phyloP scores from a whole-genome alignment of 2,888 invertebrate genomes.

The Drosophila pseudotakahashii region DNA sequence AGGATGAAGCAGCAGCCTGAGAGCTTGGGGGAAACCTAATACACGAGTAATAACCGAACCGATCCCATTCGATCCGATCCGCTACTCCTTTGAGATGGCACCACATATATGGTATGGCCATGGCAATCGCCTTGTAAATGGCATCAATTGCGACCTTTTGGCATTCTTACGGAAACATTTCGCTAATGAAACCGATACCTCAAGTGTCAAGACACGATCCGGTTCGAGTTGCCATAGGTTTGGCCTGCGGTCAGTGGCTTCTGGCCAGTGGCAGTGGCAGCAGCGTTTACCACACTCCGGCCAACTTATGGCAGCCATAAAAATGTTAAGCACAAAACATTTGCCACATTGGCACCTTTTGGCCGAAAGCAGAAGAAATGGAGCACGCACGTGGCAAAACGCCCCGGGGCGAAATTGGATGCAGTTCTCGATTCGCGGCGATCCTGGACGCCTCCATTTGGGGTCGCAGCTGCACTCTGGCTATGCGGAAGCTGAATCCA shows the following conservation, averaged over 20 bases:
- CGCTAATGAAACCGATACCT: slow-evolving; percentile 78
- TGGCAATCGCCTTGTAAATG: slow-evolving; percentile 66
- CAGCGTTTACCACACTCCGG: slow-evolving; percentile 62
- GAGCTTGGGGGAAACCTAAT: slow-evolving; percentile 61
- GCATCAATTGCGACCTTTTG: slow-evolving; percentile 79
- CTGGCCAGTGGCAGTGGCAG: slow-evolving; percentile 37
- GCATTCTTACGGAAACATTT: slow-evolving; percentile 77
- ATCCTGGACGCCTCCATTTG: slow-evolving; percentile 30
- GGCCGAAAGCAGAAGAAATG: slow-evolving; percentile 65
- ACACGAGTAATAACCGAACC: slow-evolving; percentile 65
- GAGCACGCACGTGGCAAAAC: slow-evolving; percentile 74
- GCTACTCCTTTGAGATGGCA: slow-evolving; percentile 13
- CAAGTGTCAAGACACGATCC: slow-evolving; percentile 66
- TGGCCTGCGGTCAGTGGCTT: slow-evolving; percentile 46
- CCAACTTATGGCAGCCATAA: slow-evolving; percentile 69
- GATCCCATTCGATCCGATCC: slow-evolving; percentile 12
- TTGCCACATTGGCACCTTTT: slow-evolving; percentile 77
- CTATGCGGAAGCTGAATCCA: slow-evolving; percentile 53
- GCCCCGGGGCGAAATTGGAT: slow-evolving; percentile 63
- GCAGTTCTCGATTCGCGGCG: slow-evolving; percentile 34
- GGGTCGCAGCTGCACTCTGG: slow-evolving; percentile 63
- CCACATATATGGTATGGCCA: slow-evolving; percentile 39
- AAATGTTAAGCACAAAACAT: slow-evolving; percentile 75
- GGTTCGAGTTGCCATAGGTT: slow-evolving; percentile 31
- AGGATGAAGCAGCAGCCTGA: slow-evolving; percentile 9